phyloP scores from a whole-genome alignment of 1,140 invertebrate genomes.

The Fopius arisanus region DNA sequence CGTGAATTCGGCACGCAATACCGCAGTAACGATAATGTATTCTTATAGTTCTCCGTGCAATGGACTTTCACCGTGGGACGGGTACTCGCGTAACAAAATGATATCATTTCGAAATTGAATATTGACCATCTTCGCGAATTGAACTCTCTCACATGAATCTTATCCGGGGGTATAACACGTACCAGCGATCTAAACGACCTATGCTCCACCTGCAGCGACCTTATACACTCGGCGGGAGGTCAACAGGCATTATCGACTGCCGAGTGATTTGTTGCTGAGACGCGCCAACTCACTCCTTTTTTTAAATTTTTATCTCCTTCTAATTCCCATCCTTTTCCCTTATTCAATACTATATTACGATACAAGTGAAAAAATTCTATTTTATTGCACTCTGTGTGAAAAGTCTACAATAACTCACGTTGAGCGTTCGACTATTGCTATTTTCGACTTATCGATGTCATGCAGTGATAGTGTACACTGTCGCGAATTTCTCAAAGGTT shows the following conservation, averaged over 20 bases:
- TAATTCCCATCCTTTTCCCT: background rate
- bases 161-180: background rate
- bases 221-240: background rate
- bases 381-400: too few relatives aligned
- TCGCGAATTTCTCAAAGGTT: too few relatives aligned
- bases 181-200: background rate
- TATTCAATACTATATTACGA: too few relatives aligned
- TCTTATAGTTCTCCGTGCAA: slow-evolving; percentile 10
- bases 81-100: background rate
- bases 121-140: background rate
- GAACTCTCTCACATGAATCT: slow-evolving; percentile 2
- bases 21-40: slow-evolving; percentile 31
- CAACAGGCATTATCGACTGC: slow-evolving; percentile 26
- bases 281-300: slow-evolving; percentile 3
- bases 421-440: too few relatives aligned
- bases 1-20: slow-evolving; percentile 18
- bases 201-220: background rate
- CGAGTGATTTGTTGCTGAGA: slow-evolving; percentile 33
- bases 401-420: too few relatives aligned
- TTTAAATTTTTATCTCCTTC: slow-evolving; percentile 1
- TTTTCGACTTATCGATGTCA: too few relatives aligned
- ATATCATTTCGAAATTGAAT: background rate
- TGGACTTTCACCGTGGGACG: background rate
- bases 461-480: too few relatives aligned
- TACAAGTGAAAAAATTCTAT: too few relatives aligned